Percentiles rank a stretch among this genome's conserved stretches.
These are phyloP conservation scores for Agonum fuliginosum DNA, from an alignment of 2,888 invertebrate species.

Conservation along the genomic window DNA sequence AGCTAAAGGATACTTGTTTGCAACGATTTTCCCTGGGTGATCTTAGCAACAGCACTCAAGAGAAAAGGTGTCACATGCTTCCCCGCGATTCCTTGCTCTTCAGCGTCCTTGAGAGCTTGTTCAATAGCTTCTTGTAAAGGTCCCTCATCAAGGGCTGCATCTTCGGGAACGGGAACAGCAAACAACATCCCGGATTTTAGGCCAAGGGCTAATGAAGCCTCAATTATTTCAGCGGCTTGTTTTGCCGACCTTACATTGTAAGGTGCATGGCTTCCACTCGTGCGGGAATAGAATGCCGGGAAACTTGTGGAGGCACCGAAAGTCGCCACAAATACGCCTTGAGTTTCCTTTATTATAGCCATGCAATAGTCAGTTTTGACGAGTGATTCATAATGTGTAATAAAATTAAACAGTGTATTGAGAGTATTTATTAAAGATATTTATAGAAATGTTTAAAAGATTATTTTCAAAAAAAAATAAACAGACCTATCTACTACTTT, in stretches of 20 bases:
- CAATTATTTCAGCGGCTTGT: constrained; percentile 85
- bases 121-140: constrained; percentile 83
- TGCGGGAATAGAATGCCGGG: constrained; percentile 93
- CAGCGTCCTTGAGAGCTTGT: constrained; percentile 80
- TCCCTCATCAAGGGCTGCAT: constrained; percentile 78
- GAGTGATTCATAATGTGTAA: too few relatives aligned
- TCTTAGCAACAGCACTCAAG: constrained; percentile 82
- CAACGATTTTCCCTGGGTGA: constrained; percentile 90
- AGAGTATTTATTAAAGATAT: too few relatives aligned
- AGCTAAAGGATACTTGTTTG: constrained; percentile 89
- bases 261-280: constrained; percentile 84
- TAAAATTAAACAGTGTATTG: too few relatives aligned
- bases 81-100: constrained; percentile 79
- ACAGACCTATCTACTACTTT: too few relatives aligned
- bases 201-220: constrained; percentile 74
- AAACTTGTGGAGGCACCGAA: constrained; percentile 84
- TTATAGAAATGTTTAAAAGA: background rate
- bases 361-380: too few relatives aligned
- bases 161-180: constrained; percentile 91
- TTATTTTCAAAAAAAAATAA: constrained; percentile 3
- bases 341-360: constrained; percentile 84
- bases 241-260: constrained; percentile 78
- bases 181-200: constrained; percentile 86
- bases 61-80: constrained; percentile 96
- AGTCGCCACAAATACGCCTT: constrained; percentile 92